These are phyloP conservation scores for Sesia bembeciformis DNA, from an alignment of 2,888 invertebrate genomes.

Conservation along the genomic window DNA sequence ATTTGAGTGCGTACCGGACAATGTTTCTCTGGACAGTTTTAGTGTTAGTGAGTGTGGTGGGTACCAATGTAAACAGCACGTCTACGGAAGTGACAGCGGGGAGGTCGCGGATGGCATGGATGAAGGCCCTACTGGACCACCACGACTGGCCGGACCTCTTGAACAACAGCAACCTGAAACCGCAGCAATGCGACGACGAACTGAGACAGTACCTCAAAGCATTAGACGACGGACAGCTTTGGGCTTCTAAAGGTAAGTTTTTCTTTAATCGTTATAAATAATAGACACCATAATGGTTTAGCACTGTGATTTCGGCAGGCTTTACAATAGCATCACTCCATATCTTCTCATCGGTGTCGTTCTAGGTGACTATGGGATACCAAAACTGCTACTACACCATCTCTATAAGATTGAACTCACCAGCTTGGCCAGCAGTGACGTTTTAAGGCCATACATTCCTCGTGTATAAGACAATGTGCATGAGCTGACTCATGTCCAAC, in stretches of 20 bases:
- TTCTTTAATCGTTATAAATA: too few relatives aligned
- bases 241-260: constrained; percentile 87
- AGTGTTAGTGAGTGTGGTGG: constrained; percentile 57
- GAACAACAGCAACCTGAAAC: constrained; percentile 54
- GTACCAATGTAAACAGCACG: constrained; percentile 47
- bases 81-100: constrained; percentile 14
- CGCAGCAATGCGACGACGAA: constrained; percentile 67
- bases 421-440: too few relatives aligned
- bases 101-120: constrained; percentile 76
- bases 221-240: constrained; percentile 78
- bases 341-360: too few relatives aligned
- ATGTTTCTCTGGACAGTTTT: constrained; percentile 42
- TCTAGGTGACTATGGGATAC: too few relatives aligned
- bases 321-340: too few relatives aligned
- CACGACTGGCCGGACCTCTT: constrained; percentile 66
- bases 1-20: constrained; percentile 17
- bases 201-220: constrained; percentile 72
- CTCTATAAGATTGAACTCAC: too few relatives aligned
- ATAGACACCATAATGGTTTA: too few relatives aligned
- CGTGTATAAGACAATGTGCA: too few relatives aligned
- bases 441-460: too few relatives aligned
- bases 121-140: constrained; percentile 78
- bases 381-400: too few relatives aligned
- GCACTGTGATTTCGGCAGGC: too few relatives aligned
- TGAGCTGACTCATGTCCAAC: too few relatives aligned